Conservation (phyloP, 2,888 invertebrate genomes). For the Mimas tiliae region DNA sequence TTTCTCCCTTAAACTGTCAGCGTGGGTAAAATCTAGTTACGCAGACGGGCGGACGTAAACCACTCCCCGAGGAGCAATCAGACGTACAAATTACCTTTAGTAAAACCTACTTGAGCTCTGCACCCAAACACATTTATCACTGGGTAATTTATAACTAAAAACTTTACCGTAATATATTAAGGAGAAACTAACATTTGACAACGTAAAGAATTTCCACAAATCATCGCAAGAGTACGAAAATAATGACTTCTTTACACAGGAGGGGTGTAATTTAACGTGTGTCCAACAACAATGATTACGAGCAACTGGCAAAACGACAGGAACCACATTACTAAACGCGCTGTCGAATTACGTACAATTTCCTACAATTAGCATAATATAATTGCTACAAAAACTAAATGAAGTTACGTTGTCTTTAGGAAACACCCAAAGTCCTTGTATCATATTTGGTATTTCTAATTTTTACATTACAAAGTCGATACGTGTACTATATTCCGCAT, state of each 20-base stretch:
- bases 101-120: slow-evolving; percentile 37
- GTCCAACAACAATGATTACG: slow-evolving; percentile 34
- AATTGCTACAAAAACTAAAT: slow-evolving; percentile 44
- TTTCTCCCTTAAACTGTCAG: slow-evolving; percentile 23
- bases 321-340: slow-evolving; percentile 53
- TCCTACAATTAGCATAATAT: slow-evolving; percentile 49
- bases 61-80: slow-evolving; percentile 39
- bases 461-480: background rate
- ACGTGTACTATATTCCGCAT: background rate
- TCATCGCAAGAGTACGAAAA: background rate
- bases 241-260: slow-evolving; percentile 23
- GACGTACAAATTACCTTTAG: slow-evolving; percentile 43
- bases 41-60: background rate
- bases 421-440: slow-evolving; percentile 45
- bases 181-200: slow-evolving; percentile 16
- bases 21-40: slow-evolving; percentile 35
- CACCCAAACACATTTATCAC: slow-evolving; percentile 35
- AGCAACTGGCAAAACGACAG: slow-evolving; percentile 42
- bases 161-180: background rate
- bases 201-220: background rate
- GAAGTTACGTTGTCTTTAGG: slow-evolving; percentile 46
- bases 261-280: slow-evolving; percentile 39
- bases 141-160: slow-evolving; percentile 36
- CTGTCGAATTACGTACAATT: slow-evolving; percentile 47
- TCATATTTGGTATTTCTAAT: slow-evolving; percentile 37